Percentiles rank a stretch among this genome's conserved stretches.
These are phyloP conservation scores for Hylia prasina DNA, from an alignment of 2,113 vertebrate genomes.

Conservation along the genomic window DNA sequence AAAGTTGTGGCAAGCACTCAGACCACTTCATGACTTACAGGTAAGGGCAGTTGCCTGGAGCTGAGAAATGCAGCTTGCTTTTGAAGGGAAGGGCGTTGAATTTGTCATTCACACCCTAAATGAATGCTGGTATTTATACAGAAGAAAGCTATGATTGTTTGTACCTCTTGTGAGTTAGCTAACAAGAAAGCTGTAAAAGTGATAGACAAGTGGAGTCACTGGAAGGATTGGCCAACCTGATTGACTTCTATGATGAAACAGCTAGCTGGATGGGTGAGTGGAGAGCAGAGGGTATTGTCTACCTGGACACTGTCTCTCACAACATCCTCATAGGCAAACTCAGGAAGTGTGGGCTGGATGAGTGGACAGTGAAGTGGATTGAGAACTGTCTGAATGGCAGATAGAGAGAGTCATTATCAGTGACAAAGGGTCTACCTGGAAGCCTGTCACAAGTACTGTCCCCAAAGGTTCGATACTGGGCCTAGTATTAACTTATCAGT, in stretches of 20 bases:
- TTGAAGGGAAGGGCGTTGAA: background rate
- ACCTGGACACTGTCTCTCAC: fast-evolving
- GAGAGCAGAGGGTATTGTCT: background rate
- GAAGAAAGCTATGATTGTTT: background rate
- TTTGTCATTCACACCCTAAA: background rate
- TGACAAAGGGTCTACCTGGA: background rate
- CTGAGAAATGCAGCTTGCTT: background rate
- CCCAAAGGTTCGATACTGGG: background rate
- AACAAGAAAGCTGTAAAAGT: background rate
- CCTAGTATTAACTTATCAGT: background rate
- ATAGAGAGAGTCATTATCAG: background rate
- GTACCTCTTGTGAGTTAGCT: background rate
- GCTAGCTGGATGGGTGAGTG: too few species aligned
- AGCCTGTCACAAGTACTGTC: background rate
- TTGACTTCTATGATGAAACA: background rate
- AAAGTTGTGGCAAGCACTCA: background rate
- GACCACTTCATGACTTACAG: background rate
- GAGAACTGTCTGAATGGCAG: background rate
- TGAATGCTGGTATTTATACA: background rate
- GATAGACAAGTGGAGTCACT: background rate
- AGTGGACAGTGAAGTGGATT: background rate
- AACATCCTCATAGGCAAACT: background rate
- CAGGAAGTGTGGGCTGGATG: background rate
- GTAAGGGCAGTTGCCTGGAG: background rate
- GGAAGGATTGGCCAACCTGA: background rate